Evolutionary conservation across 1,140 invertebrate genomes (phyloP).

Genomic region (Tetragonula clypearis): DNA sequence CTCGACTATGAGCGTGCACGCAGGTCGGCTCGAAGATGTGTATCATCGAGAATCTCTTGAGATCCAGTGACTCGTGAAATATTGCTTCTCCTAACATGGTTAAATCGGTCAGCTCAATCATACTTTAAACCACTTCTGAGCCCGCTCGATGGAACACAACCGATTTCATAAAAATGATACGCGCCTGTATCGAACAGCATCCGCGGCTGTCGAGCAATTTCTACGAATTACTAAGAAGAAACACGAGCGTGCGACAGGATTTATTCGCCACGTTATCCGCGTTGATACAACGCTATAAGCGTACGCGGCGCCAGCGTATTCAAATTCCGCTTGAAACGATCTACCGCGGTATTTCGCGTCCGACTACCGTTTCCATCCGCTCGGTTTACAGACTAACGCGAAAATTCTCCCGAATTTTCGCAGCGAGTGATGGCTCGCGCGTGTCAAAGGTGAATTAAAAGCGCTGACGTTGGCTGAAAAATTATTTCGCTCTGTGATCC

Average conservation of each 20-base stretch:
- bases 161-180: constrained; percentile 8
- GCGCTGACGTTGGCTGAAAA: background rate
- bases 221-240: background rate
- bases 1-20: too few relatives aligned
- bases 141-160: background rate
- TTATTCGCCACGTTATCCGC: background rate
- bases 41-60: constrained; percentile 22
- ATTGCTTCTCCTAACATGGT: constrained; percentile 44
- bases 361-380: background rate
- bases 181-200: constrained; percentile 1
- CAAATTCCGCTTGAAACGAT: constrained; percentile 6
- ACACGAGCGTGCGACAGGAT: background rate
- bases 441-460: constrained; percentile 22
- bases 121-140: constrained; percentile 25
- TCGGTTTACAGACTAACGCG: background rate
- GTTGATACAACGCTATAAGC: constrained; percentile 2
- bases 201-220: background rate
- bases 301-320: background rate
- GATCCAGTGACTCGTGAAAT: constrained; percentile 44
- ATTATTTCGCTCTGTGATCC: constrained; percentile 15
- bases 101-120: constrained; percentile 35
- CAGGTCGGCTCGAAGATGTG: background rate
- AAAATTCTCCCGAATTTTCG: background rate
- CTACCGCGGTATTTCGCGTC: background rate
- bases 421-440: background rate